Percentiles rank a stretch among this genome's conserved stretches.
Conservation (phyloP, 2,113 vertebrate species). For the Spea multiplicata region DNA sequence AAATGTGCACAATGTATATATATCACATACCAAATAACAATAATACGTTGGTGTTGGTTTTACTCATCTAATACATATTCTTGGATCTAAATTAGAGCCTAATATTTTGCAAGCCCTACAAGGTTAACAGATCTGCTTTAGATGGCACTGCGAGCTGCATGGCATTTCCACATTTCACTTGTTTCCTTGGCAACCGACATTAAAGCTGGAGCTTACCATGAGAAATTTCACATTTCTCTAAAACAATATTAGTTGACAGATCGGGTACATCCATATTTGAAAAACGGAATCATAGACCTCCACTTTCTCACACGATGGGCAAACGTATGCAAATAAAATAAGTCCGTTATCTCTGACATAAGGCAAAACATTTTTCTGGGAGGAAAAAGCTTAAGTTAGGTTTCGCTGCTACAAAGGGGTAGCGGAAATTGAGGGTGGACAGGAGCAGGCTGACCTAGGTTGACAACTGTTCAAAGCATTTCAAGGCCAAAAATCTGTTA, state of each 20-base stretch:
- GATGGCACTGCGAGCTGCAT: conserved; percentile 31
- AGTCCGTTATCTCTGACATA: neutral
- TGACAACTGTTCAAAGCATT: no score
- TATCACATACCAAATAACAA: no score
- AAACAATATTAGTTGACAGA: conserved; percentile 31
- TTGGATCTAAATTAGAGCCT: conserved; percentile 14
- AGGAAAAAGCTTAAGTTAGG: neutral
- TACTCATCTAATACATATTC: conserved; percentile 21
- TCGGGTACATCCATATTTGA: conserved; percentile 17
- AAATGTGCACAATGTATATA: no score
- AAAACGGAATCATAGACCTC: conserved; percentile 1
- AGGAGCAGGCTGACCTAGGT: no score
- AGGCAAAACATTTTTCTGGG: neutral
- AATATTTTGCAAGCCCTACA: conserved; percentile 25
- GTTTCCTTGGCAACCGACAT: conserved; percentile 45
- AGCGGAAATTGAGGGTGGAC: no score
- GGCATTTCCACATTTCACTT: conserved; percentile 35
- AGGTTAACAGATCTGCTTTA: conserved; percentile 32
- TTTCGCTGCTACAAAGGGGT: neutral
- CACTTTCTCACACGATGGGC: neutral
- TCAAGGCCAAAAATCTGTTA: no score
- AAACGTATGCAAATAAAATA: neutral
- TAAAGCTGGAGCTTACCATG: conserved; percentile 31
- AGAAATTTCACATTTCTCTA: conserved; percentile 29
- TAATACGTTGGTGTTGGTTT: neutral